These are phyloP conservation scores for Struthio camelus DNA, from an alignment of 2,113 vertebrate genomes.

Conservation along the genomic window DNA sequence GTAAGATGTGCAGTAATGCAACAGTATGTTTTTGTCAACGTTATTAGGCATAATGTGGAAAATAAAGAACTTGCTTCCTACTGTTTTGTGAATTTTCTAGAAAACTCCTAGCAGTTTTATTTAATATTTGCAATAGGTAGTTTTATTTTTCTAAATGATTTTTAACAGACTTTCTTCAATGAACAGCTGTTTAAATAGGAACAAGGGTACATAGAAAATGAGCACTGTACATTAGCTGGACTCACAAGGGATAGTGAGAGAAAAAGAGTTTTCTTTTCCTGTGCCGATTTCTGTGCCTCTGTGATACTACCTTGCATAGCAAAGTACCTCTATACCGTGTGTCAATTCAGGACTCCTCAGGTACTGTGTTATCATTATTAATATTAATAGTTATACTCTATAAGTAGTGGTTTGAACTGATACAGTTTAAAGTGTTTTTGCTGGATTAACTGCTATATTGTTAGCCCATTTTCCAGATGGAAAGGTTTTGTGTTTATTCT, in stretches of 20 bases:
- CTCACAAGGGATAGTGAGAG: background rate
- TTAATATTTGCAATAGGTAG: conserved; percentile 37
- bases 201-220: background rate
- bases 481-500: background rate
- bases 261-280: background rate
- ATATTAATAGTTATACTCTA: background rate
- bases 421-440: background rate
- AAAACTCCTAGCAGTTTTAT: conserved; percentile 35
- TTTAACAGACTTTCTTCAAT: background rate
- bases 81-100: conserved; percentile 17
- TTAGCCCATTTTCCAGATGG: background rate
- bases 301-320: background rate
- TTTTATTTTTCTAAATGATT: background rate
- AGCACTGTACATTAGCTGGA: background rate
- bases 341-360: background rate
- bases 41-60: background rate
- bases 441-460: background rate
- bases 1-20: background rate
- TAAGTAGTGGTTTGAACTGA: background rate
- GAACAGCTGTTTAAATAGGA: conserved; percentile 32
- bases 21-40: background rate
- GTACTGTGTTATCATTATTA: background rate
- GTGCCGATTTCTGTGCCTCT: background rate
- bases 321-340: background rate
- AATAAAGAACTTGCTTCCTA: conserved; percentile 35